These are phyloP conservation scores for Halisarca cf. caerulea DNA, from an alignment of 37 sponge, comb jelly and placozoan species.

Conservation along the genomic window DNA sequence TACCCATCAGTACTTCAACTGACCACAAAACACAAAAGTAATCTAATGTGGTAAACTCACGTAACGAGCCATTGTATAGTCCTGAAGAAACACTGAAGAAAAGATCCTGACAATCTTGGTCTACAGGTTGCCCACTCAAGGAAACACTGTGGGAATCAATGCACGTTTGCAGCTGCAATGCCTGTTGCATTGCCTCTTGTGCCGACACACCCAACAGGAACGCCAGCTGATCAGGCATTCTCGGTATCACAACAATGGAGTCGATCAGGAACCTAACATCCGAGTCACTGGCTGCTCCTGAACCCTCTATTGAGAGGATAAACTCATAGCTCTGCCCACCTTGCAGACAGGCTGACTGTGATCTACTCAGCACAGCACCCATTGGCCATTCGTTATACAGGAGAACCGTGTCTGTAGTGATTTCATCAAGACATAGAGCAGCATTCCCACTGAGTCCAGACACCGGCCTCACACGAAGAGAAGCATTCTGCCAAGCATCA, in stretches of 20 bases:
- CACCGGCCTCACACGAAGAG: background rate
- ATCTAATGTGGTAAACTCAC: constrained; percentile 29
- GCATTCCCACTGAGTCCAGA: background rate
- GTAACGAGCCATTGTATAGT: constrained; percentile 53
- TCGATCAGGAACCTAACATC: constrained; percentile 50
- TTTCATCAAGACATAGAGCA: constrained; percentile 3
- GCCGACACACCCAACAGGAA: constrained; percentile 19
- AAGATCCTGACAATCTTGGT: constrained; percentile 28
- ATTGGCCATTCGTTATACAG: constrained; percentile 44
- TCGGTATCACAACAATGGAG: constrained; percentile 62
- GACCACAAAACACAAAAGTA: background rate
- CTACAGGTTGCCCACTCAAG: background rate
- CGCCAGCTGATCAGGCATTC: background rate
- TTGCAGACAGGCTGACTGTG: constrained; percentile 42
- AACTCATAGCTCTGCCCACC: constrained; percentile 63
- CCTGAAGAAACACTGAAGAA: constrained; percentile 51
- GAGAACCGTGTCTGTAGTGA: background rate
- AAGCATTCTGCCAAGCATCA: constrained; percentile 12
- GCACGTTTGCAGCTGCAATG: background rate
- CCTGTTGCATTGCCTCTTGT: too few species aligned
- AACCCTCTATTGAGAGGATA: constrained; percentile 11
- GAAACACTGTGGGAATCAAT: constrained; percentile 8
- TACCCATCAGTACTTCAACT: too few species aligned
- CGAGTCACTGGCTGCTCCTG: constrained; percentile 19
- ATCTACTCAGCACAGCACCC: constrained; percentile 42